Conservation (phyloP, 2,113 vertebrate genomes). For the Tachycineta bicolor region DNA sequence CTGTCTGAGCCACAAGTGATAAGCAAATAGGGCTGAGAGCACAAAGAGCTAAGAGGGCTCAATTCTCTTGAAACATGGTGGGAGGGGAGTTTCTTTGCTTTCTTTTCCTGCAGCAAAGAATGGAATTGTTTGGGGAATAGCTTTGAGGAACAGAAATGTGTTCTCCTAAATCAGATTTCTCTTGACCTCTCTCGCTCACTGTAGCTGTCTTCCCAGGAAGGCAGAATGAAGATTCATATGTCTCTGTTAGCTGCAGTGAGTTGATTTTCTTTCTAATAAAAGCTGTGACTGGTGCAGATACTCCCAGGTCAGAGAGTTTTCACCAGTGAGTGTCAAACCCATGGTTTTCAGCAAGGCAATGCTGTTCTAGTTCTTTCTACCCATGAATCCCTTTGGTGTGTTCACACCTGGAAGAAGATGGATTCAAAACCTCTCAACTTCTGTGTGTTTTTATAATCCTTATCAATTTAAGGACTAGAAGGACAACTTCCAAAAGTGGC, state of each 20-base stretch:
- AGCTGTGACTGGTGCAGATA: neutral
- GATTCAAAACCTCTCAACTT: neutral
- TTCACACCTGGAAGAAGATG: neutral
- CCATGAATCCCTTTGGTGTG: accelerated
- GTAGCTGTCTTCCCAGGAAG: neutral
- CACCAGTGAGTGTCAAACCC: neutral
- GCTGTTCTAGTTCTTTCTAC: neutral
- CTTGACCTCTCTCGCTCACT: neutral
- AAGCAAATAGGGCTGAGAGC: constrained; percentile 25
- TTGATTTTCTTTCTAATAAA: neutral
- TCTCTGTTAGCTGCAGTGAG: neutral
- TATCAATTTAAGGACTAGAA: neutral
- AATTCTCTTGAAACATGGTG: constrained; percentile 19
- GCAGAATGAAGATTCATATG: neutral
- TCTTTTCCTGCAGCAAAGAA: neutral
- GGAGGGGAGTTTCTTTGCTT: neutral
- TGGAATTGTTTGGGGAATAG: constrained; percentile 16
- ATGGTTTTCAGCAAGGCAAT: neutral
- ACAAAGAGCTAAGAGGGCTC: constrained; percentile 4
- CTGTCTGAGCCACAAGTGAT: constrained; percentile 22
- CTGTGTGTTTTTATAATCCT: neutral
- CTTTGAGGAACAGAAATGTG: neutral
- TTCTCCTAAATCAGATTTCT: constrained; percentile 26
- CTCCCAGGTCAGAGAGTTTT: neutral
- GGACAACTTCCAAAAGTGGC: neutral